Conservation (phyloP, 2,113 vertebrate genomes). For the Antigone vipio region DNA sequence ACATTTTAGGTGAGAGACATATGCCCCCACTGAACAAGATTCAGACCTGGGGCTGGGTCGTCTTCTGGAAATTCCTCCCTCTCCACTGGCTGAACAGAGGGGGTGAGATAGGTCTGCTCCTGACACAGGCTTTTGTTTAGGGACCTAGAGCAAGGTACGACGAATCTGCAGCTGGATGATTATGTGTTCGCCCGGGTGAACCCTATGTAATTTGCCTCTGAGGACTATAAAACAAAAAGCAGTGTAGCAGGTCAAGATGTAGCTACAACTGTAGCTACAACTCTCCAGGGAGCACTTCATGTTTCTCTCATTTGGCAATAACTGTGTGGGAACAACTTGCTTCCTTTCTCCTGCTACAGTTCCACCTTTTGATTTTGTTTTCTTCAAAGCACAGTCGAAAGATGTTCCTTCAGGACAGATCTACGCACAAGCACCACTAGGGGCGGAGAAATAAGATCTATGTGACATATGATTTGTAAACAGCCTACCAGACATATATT, state of each 20-base stretch:
- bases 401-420: not conserved
- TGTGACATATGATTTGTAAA: not conserved
- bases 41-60: not conserved
- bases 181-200: not conserved
- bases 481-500: not conserved
- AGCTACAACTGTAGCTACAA: not conserved
- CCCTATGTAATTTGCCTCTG: slow-evolving; percentile 6
- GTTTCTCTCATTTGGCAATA: slow-evolving; percentile 6
- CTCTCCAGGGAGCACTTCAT: not conserved
- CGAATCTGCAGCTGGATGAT: slow-evolving; percentile 29
- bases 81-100: fast-evolving
- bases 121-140: not conserved
- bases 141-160: slow-evolving; percentile 3
- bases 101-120: not conserved
- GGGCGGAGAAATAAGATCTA: not conserved
- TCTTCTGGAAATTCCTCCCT: not conserved
- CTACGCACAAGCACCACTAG: not conserved
- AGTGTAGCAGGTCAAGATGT: not conserved
- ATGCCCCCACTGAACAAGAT: not conserved
- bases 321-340: slow-evolving; percentile 30
- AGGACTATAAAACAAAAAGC: slow-evolving; percentile 3
- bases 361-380: slow-evolving; percentile 32
- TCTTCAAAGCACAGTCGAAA: slow-evolving; percentile 10
- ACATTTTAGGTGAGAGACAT: not conserved
- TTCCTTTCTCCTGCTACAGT: not conserved